phyloP scores from a whole-genome alignment of 2,797 vertebrate genomes.

The Microctenopoma steveboyesi region DNA sequence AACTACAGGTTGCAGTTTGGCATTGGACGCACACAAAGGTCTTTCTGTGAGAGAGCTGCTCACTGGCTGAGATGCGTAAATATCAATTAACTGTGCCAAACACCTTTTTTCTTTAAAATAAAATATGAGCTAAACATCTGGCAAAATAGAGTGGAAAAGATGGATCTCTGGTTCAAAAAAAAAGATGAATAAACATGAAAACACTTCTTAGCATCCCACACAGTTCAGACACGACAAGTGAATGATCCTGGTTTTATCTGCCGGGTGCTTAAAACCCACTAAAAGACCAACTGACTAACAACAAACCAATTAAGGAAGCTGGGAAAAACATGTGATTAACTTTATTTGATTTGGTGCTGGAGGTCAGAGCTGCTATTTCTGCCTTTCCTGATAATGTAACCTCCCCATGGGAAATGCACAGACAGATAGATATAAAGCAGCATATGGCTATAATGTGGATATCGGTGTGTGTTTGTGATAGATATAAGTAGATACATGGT shows the following conservation, averaged over 20 bases:
- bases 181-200: conserved; percentile 15
- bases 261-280: conserved; percentile 7
- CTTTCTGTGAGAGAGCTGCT: conserved; percentile 30
- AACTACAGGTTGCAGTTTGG: conserved; percentile 56
- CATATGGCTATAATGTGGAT: too few relatives aligned
- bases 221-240: conserved; percentile 11
- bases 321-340: too few relatives aligned
- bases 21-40: conserved; percentile 31
- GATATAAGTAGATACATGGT: too few relatives aligned
- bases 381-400: too few relatives aligned
- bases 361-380: too few relatives aligned
- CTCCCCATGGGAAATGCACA: too few relatives aligned
- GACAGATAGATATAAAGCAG: too few relatives aligned
- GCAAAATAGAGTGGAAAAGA: neutral
- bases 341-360: too few relatives aligned
- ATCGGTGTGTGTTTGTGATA: too few relatives aligned
- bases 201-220: conserved; percentile 14
- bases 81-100: conserved; percentile 17
- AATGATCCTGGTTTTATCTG: conserved; percentile 12
- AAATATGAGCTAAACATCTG: conserved; percentile 29
- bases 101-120: neutral
- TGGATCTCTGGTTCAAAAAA: neutral
- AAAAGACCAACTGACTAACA: neutral
- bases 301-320: neutral
- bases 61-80: conserved; percentile 12